Percentiles rank a stretch among this genome's conserved stretches.
Evolutionary conservation across 2,888 invertebrate genomes (phyloP).

Genomic region (Eugnorisma glareosa): DNA sequence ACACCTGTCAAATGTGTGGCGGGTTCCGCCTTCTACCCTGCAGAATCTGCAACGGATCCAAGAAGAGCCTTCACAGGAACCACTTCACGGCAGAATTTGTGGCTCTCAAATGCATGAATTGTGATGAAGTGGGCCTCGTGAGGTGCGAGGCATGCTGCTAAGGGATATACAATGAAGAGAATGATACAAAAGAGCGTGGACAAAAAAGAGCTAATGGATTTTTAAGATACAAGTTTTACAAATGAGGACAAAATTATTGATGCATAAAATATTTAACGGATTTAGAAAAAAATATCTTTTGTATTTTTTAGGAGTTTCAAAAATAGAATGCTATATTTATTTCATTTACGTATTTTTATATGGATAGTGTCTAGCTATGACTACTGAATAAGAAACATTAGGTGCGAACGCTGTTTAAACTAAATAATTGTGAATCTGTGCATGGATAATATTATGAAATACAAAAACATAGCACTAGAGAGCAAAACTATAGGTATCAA

Average conservation of each 20-base stretch:
- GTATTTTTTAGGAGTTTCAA: background rate
- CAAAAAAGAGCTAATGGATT: background rate
- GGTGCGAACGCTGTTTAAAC: background rate
- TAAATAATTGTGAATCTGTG: background rate
- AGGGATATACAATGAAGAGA: conserved; percentile 27
- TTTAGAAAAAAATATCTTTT: background rate
- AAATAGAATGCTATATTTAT: conserved; percentile 16
- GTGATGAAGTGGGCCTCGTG: conserved; percentile 98
- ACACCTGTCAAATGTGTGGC: conserved; percentile 96
- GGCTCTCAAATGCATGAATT: conserved; percentile 98
- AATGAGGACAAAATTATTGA: conserved; percentile 32
- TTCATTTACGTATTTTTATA: background rate
- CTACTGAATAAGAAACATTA: background rate
- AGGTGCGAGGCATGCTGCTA: conserved; percentile 95
- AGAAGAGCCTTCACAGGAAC: conserved; percentile 98
- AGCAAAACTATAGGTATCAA: background rate
- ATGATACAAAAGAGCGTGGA: background rate
- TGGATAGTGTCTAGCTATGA: background rate
- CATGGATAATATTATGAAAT: background rate
- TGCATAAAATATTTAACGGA: background rate
- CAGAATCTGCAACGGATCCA: conserved; percentile 97
- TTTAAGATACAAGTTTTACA: conserved; percentile 24
- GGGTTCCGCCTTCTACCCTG: conserved; percentile 98
- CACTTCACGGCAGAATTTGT: conserved; percentile 98
- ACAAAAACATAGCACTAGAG: background rate